Conservation (phyloP, 1,140 invertebrate species). For the Daktulosphaira vitifoliae region DNA sequence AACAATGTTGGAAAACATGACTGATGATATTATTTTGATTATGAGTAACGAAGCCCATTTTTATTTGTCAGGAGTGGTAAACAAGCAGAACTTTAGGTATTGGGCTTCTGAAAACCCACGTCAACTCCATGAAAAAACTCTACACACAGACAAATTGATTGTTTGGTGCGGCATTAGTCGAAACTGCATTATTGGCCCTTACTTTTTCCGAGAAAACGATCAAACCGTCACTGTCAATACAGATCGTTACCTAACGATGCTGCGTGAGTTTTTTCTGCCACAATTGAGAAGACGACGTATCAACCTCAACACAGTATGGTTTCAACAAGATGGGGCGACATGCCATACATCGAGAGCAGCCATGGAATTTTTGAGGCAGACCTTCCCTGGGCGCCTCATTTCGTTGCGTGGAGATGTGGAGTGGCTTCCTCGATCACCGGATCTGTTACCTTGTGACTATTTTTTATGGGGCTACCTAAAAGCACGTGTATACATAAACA, state of each 20-base stretch:
- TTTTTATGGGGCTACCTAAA: conserved; percentile 9
- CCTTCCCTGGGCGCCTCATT: conserved; percentile 12
- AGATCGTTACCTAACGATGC: conserved; percentile 35
- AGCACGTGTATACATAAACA: neutral
- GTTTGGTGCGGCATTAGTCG: conserved; percentile 38
- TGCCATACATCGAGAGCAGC: conserved; percentile 26
- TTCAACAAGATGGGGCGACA: conserved; percentile 37
- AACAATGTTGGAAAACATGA: conserved; percentile 1
- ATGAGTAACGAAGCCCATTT: conserved; percentile 39
- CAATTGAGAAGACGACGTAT: conserved; percentile 31
- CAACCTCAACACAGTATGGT: conserved; percentile 35
- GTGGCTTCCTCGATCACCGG: conserved; percentile 1
- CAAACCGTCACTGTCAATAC: conserved; percentile 35
- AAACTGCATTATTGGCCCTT: conserved; percentile 24
- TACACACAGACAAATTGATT: conserved; percentile 42
- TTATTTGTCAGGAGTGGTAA: conserved; percentile 38
- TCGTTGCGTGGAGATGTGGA: conserved; percentile 32
- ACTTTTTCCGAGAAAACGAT: conserved; percentile 20
- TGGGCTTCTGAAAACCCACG: conserved; percentile 40
- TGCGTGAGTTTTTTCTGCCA: conserved; percentile 35
- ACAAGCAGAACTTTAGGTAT: conserved; percentile 40
- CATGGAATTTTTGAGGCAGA: neutral
- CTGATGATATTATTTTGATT: conserved; percentile 27
- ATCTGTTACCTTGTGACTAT: neutral
- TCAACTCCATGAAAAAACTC: conserved; percentile 40